A percentile compares a stretch with the other conserved stretches of the same genome.
Conservation (phyloP, 2,113 vertebrate genomes). For the Gyps fulvus region DNA sequence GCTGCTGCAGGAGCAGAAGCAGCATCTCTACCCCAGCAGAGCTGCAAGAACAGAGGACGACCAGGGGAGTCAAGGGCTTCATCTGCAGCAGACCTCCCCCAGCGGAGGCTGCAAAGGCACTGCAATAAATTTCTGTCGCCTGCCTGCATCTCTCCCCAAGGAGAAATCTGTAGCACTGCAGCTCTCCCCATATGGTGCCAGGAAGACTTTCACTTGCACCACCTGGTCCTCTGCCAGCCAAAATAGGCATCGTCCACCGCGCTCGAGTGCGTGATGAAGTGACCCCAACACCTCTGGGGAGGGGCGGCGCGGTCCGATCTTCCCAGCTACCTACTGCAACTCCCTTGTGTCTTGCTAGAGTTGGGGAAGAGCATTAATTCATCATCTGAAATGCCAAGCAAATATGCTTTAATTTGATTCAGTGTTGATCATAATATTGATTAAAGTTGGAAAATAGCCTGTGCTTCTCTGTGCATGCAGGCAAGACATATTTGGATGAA, state of each 20-base stretch:
- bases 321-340: neutral
- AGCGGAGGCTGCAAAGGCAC: neutral
- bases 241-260: fast-evolving
- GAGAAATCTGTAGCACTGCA: neutral
- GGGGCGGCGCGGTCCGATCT: neutral
- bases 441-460: neutral
- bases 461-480: neutral
- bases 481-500: neutral
- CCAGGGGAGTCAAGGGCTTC: neutral
- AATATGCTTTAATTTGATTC: conserved; percentile 26
- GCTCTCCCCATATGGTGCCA: neutral
- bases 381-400: neutral
- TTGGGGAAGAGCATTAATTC: neutral
- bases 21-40: neutral
- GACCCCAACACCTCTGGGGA: neutral
- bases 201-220: neutral
- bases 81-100: neutral
- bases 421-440: conserved; percentile 11
- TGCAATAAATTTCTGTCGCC: neutral
- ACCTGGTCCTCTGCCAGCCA: neutral
- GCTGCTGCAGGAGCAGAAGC: neutral
- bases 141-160: neutral
- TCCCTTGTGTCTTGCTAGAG: neutral
- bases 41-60: fast-evolving
- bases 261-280: fast-evolving